phyloP scores from a whole-genome alignment of 2,113 vertebrate species.

The Corydoras sp. region DNA sequence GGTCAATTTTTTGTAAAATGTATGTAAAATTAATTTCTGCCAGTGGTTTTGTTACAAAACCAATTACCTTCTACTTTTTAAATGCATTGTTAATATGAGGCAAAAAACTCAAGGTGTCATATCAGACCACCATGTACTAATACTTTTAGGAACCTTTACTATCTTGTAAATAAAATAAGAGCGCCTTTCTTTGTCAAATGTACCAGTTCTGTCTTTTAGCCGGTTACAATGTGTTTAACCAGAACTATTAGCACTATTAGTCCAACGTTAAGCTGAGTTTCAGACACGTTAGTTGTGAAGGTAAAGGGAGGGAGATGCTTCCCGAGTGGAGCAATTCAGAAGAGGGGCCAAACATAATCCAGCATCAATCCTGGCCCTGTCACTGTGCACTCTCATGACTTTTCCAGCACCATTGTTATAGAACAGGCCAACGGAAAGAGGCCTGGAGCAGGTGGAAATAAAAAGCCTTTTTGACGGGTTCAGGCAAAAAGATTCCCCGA shows the following conservation, averaged over 20 bases:
- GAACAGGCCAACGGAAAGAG: slow-evolving; percentile 70
- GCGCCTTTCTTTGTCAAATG: too few relatives aligned
- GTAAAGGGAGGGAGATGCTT: slow-evolving; percentile 54
- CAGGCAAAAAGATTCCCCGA: slow-evolving; percentile 54
- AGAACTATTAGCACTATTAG: not conserved
- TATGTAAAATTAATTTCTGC: too few relatives aligned
- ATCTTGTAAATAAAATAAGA: too few relatives aligned
- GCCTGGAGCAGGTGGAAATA: slow-evolving; percentile 73
- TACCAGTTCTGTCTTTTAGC: too few relatives aligned
- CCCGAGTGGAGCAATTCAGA: slow-evolving; percentile 61
- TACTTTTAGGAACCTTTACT: too few relatives aligned
- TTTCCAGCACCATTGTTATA: slow-evolving; percentile 69
- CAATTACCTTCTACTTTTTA: too few relatives aligned
- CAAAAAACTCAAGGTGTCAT: too few relatives aligned
- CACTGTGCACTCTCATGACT: slow-evolving; percentile 59
- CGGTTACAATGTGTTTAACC: too few relatives aligned
- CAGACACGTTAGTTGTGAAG: slow-evolving; percentile 38
- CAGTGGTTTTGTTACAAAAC: too few relatives aligned
- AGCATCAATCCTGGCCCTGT: slow-evolving; percentile 63
- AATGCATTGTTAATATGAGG: too few relatives aligned
- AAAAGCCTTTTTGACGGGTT: slow-evolving; percentile 60
- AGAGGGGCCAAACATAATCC: slow-evolving; percentile 65
- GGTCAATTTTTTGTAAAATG: too few relatives aligned
- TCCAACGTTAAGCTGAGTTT: slow-evolving; percentile 30
- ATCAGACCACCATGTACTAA: too few relatives aligned